phyloP scores from a whole-genome alignment of 2,113 vertebrate species.

The Pseudorectes ferrugineus region DNA sequence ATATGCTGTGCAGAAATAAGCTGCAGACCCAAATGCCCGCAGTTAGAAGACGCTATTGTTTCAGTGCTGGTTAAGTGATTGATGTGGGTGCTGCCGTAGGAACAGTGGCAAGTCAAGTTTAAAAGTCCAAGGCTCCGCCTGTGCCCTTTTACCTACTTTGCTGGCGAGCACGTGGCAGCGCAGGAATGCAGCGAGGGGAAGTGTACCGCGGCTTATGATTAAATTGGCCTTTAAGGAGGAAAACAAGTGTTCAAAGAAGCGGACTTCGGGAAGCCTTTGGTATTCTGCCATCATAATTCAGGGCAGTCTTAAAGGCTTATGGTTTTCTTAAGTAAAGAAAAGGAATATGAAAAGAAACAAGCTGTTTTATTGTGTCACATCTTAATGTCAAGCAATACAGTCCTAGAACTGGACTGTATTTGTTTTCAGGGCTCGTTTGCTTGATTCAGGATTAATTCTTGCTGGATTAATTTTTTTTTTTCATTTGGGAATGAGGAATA shows the following conservation, averaged over 20 bases:
- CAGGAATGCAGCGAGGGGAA: conserved; percentile 31
- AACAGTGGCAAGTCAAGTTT: not conserved
- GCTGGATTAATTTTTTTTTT: not conserved
- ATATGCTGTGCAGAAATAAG: not conserved
- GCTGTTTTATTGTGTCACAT: not conserved
- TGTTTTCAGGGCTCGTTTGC: not conserved
- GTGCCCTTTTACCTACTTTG: conserved; percentile 56
- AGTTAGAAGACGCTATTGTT: not conserved
- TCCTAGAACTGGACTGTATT: not conserved
- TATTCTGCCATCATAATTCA: not conserved
- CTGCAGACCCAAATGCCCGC: not conserved
- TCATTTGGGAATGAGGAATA: not conserved
- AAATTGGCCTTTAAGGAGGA: not conserved
- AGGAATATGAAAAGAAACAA: not conserved
- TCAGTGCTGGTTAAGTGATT: fast-evolving
- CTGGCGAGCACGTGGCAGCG: not conserved
- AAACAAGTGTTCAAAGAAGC: not conserved
- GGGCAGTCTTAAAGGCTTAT: not conserved
- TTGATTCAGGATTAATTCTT: not conserved
- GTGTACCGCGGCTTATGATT: not conserved
- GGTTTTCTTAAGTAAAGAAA: not conserved
- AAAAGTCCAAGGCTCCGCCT: not conserved
- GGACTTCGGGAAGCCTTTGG: not conserved
- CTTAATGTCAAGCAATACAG: not conserved
- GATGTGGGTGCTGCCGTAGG: not conserved